Percentiles rank a stretch among this genome's conserved stretches.
Conservation (phyloP, 2,888 invertebrate species). For the Ormyrus nitidulus region DNA sequence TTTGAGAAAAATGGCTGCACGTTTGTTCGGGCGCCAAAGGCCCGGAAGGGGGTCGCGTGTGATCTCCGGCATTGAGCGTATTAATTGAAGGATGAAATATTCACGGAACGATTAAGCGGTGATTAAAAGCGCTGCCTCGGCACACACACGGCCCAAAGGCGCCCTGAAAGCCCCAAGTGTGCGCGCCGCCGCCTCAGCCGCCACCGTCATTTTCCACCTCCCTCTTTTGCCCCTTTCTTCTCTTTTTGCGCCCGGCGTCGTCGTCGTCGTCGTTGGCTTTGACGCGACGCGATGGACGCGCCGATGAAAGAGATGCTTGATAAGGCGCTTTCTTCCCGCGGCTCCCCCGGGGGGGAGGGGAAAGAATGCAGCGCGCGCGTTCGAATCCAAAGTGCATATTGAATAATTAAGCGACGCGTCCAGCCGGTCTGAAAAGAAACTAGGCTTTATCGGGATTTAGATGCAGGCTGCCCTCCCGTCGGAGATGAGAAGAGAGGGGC, state of each 20-base stretch:
- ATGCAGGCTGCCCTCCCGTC: not conserved
- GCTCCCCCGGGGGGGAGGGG: too few relatives aligned
- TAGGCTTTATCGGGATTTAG: not conserved
- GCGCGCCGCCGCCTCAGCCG: not conserved
- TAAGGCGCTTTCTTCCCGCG: conserved; percentile 36
- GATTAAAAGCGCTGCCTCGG: conserved; percentile 53
- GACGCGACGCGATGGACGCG: not conserved
- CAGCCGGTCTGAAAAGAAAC: conserved; percentile 1
- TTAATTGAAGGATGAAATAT: conserved; percentile 65
- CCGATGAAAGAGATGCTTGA: conserved; percentile 47
- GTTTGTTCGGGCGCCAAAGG: not conserved
- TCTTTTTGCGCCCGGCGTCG: not conserved
- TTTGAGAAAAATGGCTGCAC: not conserved
- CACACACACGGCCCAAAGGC: conserved; percentile 42
- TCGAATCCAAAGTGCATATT: conserved; percentile 37
- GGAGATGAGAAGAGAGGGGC: not conserved
- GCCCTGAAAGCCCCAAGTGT: not conserved
- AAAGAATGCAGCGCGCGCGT: not conserved
- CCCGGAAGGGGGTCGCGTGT: not conserved
- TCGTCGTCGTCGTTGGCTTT: not conserved
- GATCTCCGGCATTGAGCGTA: conserved; percentile 36
- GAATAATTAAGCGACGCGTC: conserved; percentile 48
- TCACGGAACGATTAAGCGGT: conserved; percentile 66
- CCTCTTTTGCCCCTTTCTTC: conserved; percentile 10
- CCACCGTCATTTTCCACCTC: conserved; percentile 11